These are phyloP conservation scores for Chiloscyllium plagiosum DNA, from an alignment of 2,113 vertebrate genomes.

Conservation along the genomic window DNA sequence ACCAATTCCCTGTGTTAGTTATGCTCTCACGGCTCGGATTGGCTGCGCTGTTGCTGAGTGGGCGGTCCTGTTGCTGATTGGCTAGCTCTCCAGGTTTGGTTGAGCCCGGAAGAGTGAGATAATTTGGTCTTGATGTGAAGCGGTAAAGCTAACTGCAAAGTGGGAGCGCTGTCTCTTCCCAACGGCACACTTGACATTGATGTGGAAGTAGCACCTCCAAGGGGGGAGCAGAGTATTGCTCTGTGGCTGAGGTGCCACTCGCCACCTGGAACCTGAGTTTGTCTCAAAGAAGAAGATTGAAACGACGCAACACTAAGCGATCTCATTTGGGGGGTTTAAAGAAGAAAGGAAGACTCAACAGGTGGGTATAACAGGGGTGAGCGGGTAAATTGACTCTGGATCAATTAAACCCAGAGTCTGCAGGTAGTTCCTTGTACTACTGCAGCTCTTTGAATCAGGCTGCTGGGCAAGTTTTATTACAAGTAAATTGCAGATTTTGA, in stretches of 20 bases:
- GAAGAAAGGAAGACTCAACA: background rate
- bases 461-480: too few relatives aligned
- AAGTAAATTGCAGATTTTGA: too few relatives aligned
- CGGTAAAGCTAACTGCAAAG: background rate
- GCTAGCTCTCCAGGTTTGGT: background rate
- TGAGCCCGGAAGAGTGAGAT: conserved; percentile 14
- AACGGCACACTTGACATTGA: background rate
- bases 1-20: background rate
- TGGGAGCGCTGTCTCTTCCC: background rate
- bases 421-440: too few relatives aligned
- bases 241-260: background rate
- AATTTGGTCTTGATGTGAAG: background rate
- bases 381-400: background rate
- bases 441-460: too few relatives aligned
- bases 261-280: background rate
- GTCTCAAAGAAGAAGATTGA: background rate
- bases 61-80: background rate
- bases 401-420: background rate
- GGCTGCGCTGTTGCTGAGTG: background rate
- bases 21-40: background rate
- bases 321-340: background rate
- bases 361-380: background rate
- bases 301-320: background rate
- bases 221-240: background rate
- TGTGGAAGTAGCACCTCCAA: background rate